A percentile compares a stretch with the other conserved stretches of the same genome.
phyloP scores from a whole-genome alignment of 1,140 invertebrate genomes.

The Bombus impatiens region DNA sequence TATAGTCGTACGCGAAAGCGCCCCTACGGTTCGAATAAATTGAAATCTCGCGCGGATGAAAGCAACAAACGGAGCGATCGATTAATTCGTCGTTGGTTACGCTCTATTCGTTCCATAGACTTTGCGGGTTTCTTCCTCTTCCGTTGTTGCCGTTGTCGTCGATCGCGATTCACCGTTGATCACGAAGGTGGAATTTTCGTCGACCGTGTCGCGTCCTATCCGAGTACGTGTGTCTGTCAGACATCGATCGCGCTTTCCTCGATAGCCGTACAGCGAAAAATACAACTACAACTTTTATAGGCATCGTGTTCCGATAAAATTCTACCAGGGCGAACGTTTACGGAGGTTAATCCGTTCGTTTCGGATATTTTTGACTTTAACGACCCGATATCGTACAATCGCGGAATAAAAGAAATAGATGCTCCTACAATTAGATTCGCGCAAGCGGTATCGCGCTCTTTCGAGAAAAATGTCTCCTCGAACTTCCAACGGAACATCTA shows the following conservation, averaged over 20 bases:
- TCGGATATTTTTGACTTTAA: too few relatives aligned
- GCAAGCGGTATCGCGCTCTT: too few relatives aligned
- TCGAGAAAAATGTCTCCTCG: too few relatives aligned
- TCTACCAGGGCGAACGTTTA: not conserved
- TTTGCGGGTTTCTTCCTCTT: not conserved
- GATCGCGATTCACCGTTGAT: conserved; percentile 52
- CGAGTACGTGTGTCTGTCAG: not conserved
- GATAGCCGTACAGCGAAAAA: not conserved
- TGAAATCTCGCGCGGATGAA: conserved; percentile 56
- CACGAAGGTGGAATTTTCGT: conserved; percentile 9
- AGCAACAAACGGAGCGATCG: conserved; percentile 39
- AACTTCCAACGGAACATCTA: too few relatives aligned
- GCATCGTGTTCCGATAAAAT: not conserved
- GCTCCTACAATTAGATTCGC: too few relatives aligned
- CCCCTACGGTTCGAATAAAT: conserved; percentile 60
- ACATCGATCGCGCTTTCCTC: not conserved
- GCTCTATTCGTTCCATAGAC: conserved; percentile 34
- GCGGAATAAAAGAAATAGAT: too few relatives aligned
- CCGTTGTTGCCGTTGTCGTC: conserved; percentile 67
- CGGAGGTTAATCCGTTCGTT: too few relatives aligned
- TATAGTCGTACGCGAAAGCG: conserved; percentile 30
- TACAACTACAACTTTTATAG: fast-evolving
- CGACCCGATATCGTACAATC: too few relatives aligned
- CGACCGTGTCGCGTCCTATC: not conserved
- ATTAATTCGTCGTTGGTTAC: conserved; percentile 57